Evolutionary conservation across 2,797 vertebrate genomes (phyloP), one percentile per base, ranked within the genome.

Genomic region (Alfaro cultratus): DNA sequence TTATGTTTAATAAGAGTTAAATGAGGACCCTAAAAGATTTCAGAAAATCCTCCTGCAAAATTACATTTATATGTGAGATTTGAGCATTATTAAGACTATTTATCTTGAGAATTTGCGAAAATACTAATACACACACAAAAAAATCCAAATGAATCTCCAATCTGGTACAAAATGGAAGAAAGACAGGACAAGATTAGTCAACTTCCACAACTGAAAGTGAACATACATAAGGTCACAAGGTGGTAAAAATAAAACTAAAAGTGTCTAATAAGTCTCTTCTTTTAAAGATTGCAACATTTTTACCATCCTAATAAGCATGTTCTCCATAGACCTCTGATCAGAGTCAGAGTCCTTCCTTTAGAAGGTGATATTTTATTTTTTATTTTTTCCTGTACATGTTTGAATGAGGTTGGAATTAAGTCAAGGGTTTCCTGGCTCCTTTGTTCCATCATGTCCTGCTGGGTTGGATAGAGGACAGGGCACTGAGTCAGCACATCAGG

Each of bases 401-500:
- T 73, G 53, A 75, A 83, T 82, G 7, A 26, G 73, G 85, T 78
- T 79, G 55, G 80, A 76, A 75, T 73, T 74, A 71, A 71, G 80
- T 86, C 43, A 76, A 71, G 77, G 81, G 73, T 84, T 84, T 83
- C 77, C 77, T 78, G 0, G 68, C 46, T 82, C 29, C 78, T 83
- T 84, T 85, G 80, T 86, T 87, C 82, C 68, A 71, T 82, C 80
- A 84, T 80, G 57, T 74, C 85, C 85, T 78, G 85, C 83, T 73
- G 86, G 39, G 88, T 70, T 82, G 75, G 88, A 83, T 79, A 53
- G 81, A 89, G 88, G 87, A 90, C 84, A 78, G 83, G 78, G 34
- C 78, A 74, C 93, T 94, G 94, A 95, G 88, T 96, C 95, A 95
- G 95, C 94, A 90, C 55, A 72, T 84, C 0, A 16, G 76, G 71